phyloP scores from a whole-genome alignment of 2,113 vertebrate species.

The Astur gentilis region DNA sequence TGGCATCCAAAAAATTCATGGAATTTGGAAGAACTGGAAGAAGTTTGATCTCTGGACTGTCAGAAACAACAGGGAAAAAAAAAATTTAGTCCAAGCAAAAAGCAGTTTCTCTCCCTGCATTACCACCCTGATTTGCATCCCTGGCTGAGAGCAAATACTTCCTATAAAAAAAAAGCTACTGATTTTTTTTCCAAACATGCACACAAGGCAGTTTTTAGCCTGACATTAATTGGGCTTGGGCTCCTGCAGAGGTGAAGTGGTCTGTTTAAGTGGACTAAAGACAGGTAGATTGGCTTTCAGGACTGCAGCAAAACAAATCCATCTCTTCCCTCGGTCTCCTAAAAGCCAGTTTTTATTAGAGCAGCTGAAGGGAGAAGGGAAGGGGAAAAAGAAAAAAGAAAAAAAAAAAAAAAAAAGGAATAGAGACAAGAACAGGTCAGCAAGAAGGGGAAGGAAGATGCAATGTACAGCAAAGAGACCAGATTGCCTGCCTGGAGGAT shows the following conservation, averaged over 20 bases:
- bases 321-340: neutral
- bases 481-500: slow-evolving; percentile 6
- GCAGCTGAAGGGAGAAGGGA: neutral
- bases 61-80: neutral
- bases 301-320: neutral
- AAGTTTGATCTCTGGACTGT: neutral
- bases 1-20: neutral
- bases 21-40: neutral
- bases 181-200: neutral
- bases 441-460: neutral
- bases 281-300: neutral
- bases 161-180: neutral
- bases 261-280: neutral
- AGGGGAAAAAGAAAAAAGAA: too few relatives aligned
- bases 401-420: neutral
- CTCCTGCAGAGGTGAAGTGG: neutral
- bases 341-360: neutral
- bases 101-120: neutral
- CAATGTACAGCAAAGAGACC: neutral
- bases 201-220: neutral
- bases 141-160: neutral
- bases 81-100: neutral
- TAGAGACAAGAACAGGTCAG: neutral
- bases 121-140: neutral
- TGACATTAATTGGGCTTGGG: neutral